These are phyloP conservation scores for Thinocorus orbignyianus DNA, from an alignment of 2,113 vertebrate genomes.

Conservation along the genomic window DNA sequence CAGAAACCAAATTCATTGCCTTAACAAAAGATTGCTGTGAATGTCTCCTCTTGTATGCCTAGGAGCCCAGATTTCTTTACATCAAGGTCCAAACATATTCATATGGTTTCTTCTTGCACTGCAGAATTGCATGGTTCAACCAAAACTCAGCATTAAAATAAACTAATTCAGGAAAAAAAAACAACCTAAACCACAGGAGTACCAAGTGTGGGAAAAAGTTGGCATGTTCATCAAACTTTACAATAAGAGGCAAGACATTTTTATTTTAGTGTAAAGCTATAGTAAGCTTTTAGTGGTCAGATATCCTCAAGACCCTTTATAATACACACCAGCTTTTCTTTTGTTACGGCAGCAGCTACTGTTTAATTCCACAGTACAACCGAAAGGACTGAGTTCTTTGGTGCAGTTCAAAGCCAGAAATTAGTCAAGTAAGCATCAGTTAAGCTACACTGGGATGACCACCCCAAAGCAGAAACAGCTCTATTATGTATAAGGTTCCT, in stretches of 20 bases:
- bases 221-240: background rate
- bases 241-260: background rate
- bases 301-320: background rate
- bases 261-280: background rate
- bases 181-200: background rate
- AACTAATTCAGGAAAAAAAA: background rate
- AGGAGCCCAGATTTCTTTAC: background rate
- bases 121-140: background rate
- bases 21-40: background rate
- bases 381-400: background rate
- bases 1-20: background rate
- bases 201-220: background rate
- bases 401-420: background rate
- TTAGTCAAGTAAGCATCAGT: background rate
- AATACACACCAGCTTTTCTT: background rate
- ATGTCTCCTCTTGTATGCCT: background rate
- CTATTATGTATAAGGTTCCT: background rate
- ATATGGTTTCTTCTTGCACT: background rate
- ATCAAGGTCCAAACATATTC: background rate
- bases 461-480: background rate
- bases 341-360: background rate
- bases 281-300: background rate
- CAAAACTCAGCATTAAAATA: background rate
- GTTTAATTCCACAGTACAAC: constrained; percentile 13
- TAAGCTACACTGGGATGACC: background rate